Base-by-base conservation (phyloP, 2,113 vertebrate genomes). In the Trematomus loennbergii region DNA sequence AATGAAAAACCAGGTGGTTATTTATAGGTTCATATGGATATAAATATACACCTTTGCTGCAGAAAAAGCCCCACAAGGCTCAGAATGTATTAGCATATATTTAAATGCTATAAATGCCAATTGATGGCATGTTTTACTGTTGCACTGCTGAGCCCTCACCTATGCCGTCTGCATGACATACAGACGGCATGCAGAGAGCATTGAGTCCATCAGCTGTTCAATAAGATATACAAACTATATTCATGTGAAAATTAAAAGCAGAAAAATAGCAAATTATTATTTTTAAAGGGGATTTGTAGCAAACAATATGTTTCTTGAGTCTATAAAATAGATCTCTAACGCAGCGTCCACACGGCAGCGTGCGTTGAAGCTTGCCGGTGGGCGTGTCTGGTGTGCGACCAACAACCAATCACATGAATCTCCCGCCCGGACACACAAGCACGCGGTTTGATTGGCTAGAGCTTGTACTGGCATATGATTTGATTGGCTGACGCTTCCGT, bases 21-120 rank as follows among this genome's bases (percentile, higher is more conserved):
- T 85, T 78, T 82, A 84, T 73, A n/a, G 62, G 12, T 43, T 78
- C 11, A 11, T 45, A 22, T 36, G 36, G 52, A 60, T 71, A 75
- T 68, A 78, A 76, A 81, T 79, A 59, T 49, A 64, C 40, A 71
- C 59, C 11, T 86, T 54, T 55, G 62, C 16, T 22, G 33, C 3
- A 7, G 18, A 0, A 52, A 55, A 66, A 50, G 20, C 15, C 45
- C 61, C 57, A 13, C 12, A 2, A 74, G 68, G 72, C 54, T 57
- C 17, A n/a, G 49, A 55, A 76, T 63, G 36, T 16, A 68, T 82
- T 75, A 80, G 43, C 36, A 65, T 75, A 59, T 63, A 76, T 67
- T 81, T 77, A 50, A 87, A 79, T 81, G 33, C 29, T 4, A 65
- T 61, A 53, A 83, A 73, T 52, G 60, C 10, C 22, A 36, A 17